Evolutionary conservation across 1,140 invertebrate genomes (phyloP).

Genomic region (Meteorus sp.): DNA sequence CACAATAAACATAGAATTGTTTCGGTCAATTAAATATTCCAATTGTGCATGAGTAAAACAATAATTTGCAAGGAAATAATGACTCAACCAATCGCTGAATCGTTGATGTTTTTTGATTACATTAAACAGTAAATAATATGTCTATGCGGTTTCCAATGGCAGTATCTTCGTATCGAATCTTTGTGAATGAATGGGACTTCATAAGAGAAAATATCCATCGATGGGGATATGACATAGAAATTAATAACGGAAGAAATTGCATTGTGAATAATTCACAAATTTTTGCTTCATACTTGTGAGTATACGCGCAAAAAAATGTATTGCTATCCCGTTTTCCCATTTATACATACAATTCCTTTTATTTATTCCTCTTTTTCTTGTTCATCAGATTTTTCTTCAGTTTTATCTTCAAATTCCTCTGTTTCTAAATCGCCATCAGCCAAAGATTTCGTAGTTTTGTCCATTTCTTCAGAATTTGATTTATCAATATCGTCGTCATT

Average conservation of each 20-base stretch:
- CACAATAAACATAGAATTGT: too few species aligned
- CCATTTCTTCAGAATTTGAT: slow-evolving; percentile 42
- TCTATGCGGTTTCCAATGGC: not conserved
- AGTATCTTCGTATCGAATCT: not conserved
- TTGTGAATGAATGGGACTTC: not conserved
- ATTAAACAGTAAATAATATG: too few species aligned
- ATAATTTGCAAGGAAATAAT: too few species aligned
- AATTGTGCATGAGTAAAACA: too few species aligned
- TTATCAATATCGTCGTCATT: slow-evolving; percentile 38
- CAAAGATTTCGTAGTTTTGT: slow-evolving; percentile 44
- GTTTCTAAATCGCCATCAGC: slow-evolving; percentile 44
- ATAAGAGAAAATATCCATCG: not conserved
- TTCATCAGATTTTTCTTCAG: slow-evolving; percentile 52
- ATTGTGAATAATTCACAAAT: too few species aligned
- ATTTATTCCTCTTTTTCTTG: slow-evolving; percentile 55
- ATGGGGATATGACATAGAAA: not conserved
- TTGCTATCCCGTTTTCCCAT: slow-evolving; percentile 6
- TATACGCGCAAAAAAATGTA: slow-evolving; percentile 19
- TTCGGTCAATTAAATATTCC: too few species aligned
- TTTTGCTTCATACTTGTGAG: too few species aligned
- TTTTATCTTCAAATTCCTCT: slow-evolving; percentile 46
- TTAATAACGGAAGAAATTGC: slow-evolving; percentile 1
- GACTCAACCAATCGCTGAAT: too few species aligned
- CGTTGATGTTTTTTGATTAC: too few species aligned
- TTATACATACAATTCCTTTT: not conserved